Percentiles rank a stretch among this genome's conserved stretches.
These are phyloP conservation scores for Corydoras maculifer DNA, from an alignment of 2,113 vertebrate genomes.

Conservation along the genomic window DNA sequence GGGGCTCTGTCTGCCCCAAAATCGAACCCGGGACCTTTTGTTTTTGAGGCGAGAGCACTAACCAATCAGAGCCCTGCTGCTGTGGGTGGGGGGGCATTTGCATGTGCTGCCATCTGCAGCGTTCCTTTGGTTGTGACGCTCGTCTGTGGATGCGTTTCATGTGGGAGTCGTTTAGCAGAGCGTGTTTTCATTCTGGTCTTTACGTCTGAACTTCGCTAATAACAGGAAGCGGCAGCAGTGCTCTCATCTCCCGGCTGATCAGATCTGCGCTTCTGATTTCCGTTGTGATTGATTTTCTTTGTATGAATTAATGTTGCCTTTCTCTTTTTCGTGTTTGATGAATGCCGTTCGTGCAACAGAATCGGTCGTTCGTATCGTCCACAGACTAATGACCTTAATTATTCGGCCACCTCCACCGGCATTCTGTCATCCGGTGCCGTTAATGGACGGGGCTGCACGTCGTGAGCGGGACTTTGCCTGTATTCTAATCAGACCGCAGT, in stretches of 20 bases:
- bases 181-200: too few species aligned
- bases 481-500: conserved; percentile 29
- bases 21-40: too few species aligned
- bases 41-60: too few species aligned
- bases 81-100: too few species aligned
- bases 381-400: conserved; percentile 50
- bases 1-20: too few species aligned
- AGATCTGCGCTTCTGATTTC: conserved; percentile 37
- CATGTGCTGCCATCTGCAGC: too few species aligned
- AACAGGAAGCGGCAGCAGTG: too few species aligned
- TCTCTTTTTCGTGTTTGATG: conserved; percentile 23
- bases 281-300: conserved; percentile 52
- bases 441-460: conserved; percentile 12
- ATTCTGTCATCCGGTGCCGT: conserved; percentile 12
- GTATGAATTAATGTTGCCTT: conserved; percentile 48
- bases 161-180: too few species aligned
- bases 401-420: conserved; percentile 27
- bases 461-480: conserved; percentile 3
- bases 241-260: conserved; percentile 16
- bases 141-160: too few species aligned
- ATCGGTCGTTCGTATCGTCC: conserved; percentile 44
- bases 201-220: too few species aligned
- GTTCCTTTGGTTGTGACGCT: too few species aligned
- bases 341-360: conserved; percentile 34
- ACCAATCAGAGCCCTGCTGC: too few species aligned